Evolutionary conservation across 2,797 vertebrate species (phyloP), one percentile per base, ranked within the genome.

Genomic region (Salarias fasciatus): DNA sequence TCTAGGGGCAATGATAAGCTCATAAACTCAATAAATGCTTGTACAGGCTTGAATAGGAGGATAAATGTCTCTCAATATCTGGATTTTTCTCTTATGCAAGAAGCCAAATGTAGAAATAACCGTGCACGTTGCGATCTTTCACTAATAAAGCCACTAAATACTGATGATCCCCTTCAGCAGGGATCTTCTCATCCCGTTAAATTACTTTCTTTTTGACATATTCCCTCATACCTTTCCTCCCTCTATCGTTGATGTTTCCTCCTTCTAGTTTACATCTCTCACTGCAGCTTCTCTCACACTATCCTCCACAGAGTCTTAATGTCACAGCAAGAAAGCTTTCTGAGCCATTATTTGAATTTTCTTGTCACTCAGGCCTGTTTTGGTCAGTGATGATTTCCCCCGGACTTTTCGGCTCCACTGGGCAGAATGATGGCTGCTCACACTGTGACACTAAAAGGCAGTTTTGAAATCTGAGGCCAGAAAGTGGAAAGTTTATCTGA

Each of bases 131-230:
- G 38, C 55, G 42, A 76, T 60, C 57, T 29, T 70, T 71, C 45
- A 42, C 65, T 68, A 24, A 24, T 24, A 69, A 66, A 58, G 46
- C 11, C 50, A 63, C 79, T 48, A 63, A 42, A 56, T 54, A 42
- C n/a, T 3, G 18, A 68, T 60, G 63, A 65, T 49, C 61, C 0
- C 35, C 15, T 35, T 12, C 37, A 43, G 62, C 65, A 46, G 24
- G 18, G 18, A 24, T 24, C n/a, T n/a, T n/a, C n/a, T n/a, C 18
- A 24, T 24, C 18, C 18, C 18, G 3, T 24, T 2, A 3, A 3
- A 24, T 24, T 24, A 24, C 18, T 24, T 24, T 24, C 24, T 24
- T 18, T 18, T 24, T 24, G 18, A 24, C 18, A 24, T 24, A 24
- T 24, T 24, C 24, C n/a, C n/a, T 24, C 18, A 24, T 24, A 24